Base-by-base conservation (phyloP, 2,113 vertebrate genomes). In the Tricholaema leucomelas region DNA sequence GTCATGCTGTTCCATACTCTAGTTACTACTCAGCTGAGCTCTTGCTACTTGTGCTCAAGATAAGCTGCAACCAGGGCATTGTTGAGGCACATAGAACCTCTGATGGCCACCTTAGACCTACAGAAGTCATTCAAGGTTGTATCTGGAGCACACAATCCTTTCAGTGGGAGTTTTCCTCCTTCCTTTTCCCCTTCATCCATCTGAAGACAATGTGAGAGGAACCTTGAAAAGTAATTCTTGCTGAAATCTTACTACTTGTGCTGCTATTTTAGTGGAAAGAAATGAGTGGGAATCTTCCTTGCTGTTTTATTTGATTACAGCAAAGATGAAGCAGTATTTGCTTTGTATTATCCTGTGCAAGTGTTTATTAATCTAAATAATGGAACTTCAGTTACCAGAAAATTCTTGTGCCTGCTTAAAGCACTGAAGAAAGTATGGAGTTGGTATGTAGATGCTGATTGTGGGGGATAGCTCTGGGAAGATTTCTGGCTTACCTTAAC, bases 281-380 rank as follows among this genome's bases (percentile, higher is more conserved):
- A 93, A 73, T 65, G 79, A 92, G 77, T 75, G 25, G 15, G 77
- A 94, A 94, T 80, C 27, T 81, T 87, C 31, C 81, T 79, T 93
- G 55, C 59, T 81, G n/a, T 75, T 94, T 79, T 82, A 70, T 94
- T 90, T 91, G 52, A 87, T 93, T 89, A 85, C 71, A 71, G 81
- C 74, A 82, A 52, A 87, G 48, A 35, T 91, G 81, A 86, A 91
- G 81, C 64, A 36, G 69, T 96, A 96, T 95, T 96, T 96, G 91
- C 71, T 95, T 95, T 95, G 87, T 78, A 61, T 95, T 95, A 94
- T 88, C 72, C 87, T 67, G n/a, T 92, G 87, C 56, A 71, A 85
- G 64, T 91, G 84, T 96, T 94, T 94, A 82, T 96, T 95, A 85
- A 96, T 91, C 64, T 92, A 93, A 93, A 87, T 92, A 96, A 94